Evolutionary conservation across 2,797 vertebrate species (phyloP), one percentile per base, ranked within the genome.

Genomic region (Oreonectes daqikongensis): DNA sequence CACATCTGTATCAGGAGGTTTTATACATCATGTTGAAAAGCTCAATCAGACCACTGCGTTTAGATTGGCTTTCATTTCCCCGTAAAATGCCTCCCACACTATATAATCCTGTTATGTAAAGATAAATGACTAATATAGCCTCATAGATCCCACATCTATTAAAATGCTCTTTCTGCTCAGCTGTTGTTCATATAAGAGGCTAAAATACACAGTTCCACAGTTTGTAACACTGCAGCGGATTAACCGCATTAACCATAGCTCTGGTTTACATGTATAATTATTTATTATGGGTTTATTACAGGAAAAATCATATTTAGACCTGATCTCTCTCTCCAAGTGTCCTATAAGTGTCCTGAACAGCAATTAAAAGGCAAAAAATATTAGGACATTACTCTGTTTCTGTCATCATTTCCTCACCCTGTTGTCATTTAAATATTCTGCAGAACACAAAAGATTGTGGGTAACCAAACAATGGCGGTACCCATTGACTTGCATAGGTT

Each of bases 91-190:
- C 65, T 76, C 74, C 74, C 55, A 76, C 65, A 50, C 53, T 32
- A 53, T 28, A 46, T 76, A 76, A 76, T 76, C 74, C 65, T 22
- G 74, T 76, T 76, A 76, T 69, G 74, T 75, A 76, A 76, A 76
- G 73, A 75, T 38, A 68, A 68, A 68, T 76, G 74, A 76, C 74
- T 76, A 76, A 76, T 69, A 76, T 50, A 69, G 65, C 28, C 53
- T 69, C 65, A 76, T 38, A 76, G 74, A 76, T 76, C 74, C 42
- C 53, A 57, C 53, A 28, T 57, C 53, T 28, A 57, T 57, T 57
- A 57, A 57, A 22, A 57, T 26, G 22, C 24, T 57, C 24, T 57
- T 57, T 57, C 14, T 57, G 24, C 14, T 57, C 53, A 28, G 24
- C 53, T 28, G 53, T 57, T 57, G 24, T 57, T 57, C 53, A 57